Base-by-base conservation (phyloP, 1,140 invertebrate species). In the Steinernema khuongi region DNA sequence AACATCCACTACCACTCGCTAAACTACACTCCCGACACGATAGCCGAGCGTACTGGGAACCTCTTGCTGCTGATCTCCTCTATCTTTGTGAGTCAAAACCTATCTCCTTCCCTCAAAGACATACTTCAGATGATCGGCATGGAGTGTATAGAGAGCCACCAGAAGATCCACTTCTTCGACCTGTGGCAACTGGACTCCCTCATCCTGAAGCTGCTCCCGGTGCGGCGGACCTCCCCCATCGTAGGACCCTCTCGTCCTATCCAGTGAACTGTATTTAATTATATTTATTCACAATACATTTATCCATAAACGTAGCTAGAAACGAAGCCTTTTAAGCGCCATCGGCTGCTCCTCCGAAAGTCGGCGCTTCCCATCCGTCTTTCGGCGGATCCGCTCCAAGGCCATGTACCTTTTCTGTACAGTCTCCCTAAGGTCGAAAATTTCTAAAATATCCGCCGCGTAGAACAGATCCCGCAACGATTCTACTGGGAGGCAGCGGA, bases 81-180 rank as follows among this genome's bases (percentile, higher is more conserved):
- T 31, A 67, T 79, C 32, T 74, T 79, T 67, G 77, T 78, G 33
- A 77, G 75, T 78, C 68, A 14, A 33, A 41, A 26, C 18, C 26
- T 68, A 18, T 68, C 1, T 60, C 50, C 1, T 41, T 28, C 30
- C 17, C 41, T 44, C 1, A 67, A 7, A 1, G 17, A 1, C 2
- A 17, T 26, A 1, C 31, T 75, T 18, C 32, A 75, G 74, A 29
- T 31, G 70, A 32, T 75, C 33, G 70, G 36, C 14, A 22, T 74
- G 30, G 74, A 74, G 41, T 41, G 31, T 32, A 60, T 75, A 19
- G 74, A 78, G 67, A 78, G 41, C 19, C 74, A 79, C 68, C 77
- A 79, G 41, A 77, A 79, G 72, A 74, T 79, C 31, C 73, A 79
- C 50, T 70, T 79, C 41, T 79, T 79, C 67, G 78, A 79, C 66